Evolutionary conservation across 92 coral and sea anemone genomes (phyloP).

Genomic region (Chrysogorgia sp.): DNA sequence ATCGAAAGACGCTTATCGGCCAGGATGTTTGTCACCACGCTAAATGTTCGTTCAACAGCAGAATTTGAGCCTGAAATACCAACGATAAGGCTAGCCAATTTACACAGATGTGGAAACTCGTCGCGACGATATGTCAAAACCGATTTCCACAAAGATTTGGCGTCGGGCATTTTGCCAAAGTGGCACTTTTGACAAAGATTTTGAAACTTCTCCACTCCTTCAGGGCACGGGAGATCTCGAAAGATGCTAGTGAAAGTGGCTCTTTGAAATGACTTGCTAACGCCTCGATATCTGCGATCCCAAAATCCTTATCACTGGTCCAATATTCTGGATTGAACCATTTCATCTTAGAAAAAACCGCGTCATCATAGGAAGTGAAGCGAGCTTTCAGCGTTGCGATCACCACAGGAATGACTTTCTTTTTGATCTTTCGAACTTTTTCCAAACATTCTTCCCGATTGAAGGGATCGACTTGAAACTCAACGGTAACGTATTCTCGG

Average conservation of each 20-base stretch:
- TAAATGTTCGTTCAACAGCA: no score
- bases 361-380: slow-evolving; percentile 35
- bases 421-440: slow-evolving; percentile 28
- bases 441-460: slow-evolving; percentile 22
- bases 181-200: slow-evolving; percentile 38
- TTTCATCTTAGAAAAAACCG: slow-evolving; percentile 37
- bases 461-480: slow-evolving; percentile 17
- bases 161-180: slow-evolving; percentile 7
- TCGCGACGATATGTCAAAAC: no score
- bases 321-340: slow-evolving; percentile 50
- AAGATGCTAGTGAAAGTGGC: slow-evolving; percentile 20
- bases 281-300: slow-evolving; percentile 28
- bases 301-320: no score
- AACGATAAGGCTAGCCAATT: no score
- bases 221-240: slow-evolving; percentile 22
- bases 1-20: no score
- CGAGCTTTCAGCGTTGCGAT: slow-evolving; percentile 39
- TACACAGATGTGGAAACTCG: no score
- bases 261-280: slow-evolving; percentile 35
- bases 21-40: no score
- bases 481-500: slow-evolving; percentile 35
- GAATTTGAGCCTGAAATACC: no score
- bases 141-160: no score
- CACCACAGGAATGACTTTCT: slow-evolving; percentile 48
- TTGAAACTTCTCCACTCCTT: slow-evolving; percentile 44